Conservation (phyloP, 2,888 invertebrate species). For the Lithophane socia region DNA sequence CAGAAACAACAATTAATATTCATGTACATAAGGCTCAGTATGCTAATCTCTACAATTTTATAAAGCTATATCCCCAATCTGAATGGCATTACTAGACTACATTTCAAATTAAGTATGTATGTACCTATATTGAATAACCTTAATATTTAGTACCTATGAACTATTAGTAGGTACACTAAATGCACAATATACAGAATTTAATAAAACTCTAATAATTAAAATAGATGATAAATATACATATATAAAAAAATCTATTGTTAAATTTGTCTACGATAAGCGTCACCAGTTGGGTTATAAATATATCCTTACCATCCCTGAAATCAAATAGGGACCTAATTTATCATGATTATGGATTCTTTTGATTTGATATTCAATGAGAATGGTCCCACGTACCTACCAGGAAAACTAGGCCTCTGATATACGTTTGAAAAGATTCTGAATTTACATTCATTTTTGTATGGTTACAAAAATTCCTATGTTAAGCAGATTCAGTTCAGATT, state of each 20-base stretch:
- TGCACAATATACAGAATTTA: slow-evolving; percentile 86
- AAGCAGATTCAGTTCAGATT: slow-evolving; percentile 62
- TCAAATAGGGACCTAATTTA: slow-evolving; percentile 81
- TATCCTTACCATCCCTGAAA: slow-evolving; percentile 84
- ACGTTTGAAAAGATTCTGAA: slow-evolving; percentile 57
- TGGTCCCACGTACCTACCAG: slow-evolving; percentile 88
- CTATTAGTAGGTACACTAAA: slow-evolving; percentile 78
- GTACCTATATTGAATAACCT: slow-evolving; percentile 67
- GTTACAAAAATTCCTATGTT: slow-evolving; percentile 59
- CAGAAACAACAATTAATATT: slow-evolving; percentile 75
- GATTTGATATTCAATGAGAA: slow-evolving; percentile 86
- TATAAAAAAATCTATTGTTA: slow-evolving; percentile 86
- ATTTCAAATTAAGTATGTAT: slow-evolving; percentile 69
- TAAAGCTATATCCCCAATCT: slow-evolving; percentile 93
- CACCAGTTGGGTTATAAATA: slow-evolving; percentile 84
- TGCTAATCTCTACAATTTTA: slow-evolving; percentile 87
- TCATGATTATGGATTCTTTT: slow-evolving; percentile 85
- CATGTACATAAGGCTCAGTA: slow-evolving; percentile 82
- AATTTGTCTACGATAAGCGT: slow-evolving; percentile 87
- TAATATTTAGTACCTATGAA: slow-evolving; percentile 72
- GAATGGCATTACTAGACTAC: slow-evolving; percentile 82
- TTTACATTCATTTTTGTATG: slow-evolving; percentile 50
- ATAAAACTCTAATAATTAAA: slow-evolving; percentile 79
- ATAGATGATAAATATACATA: slow-evolving; percentile 82
- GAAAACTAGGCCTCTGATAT: slow-evolving; percentile 83